These are phyloP conservation scores for Philopotamus ludificatus DNA, from an alignment of 1,140 invertebrate genomes.

Conservation along the genomic window DNA sequence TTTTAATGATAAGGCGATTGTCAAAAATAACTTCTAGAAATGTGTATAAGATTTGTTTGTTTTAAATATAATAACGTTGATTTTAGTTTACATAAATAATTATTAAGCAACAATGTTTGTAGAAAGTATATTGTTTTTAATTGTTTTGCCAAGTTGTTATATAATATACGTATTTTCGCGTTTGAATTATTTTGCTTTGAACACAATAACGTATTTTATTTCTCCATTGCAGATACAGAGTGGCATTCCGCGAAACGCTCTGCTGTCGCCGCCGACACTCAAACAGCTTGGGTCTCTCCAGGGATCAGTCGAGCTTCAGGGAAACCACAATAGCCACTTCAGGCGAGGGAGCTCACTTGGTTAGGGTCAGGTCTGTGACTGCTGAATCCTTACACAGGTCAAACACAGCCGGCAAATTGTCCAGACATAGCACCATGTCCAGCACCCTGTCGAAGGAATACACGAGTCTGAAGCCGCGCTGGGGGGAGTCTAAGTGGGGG, in stretches of 20 bases:
- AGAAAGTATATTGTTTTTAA: too few species aligned
- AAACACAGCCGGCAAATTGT: constrained; percentile 35
- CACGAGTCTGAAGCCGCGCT: constrained; percentile 19
- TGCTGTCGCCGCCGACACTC: constrained; percentile 54
- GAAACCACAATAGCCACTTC: constrained; percentile 55
- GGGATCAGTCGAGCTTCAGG: constrained; percentile 60
- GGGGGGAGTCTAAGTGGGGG: constrained; percentile 17
- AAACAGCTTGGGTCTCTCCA: constrained; percentile 49
- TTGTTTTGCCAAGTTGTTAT: too few species aligned
- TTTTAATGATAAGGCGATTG: too few species aligned
- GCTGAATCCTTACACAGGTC: constrained; percentile 45
- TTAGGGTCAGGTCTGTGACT: constrained; percentile 48
- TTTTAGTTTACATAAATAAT: too few species aligned
- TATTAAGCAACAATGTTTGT: too few species aligned
- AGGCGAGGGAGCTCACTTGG: constrained; percentile 48
- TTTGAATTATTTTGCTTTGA: neutral
- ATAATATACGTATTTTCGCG: too few species aligned
- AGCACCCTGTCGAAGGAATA: constrained; percentile 25
- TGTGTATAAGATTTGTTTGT: too few species aligned
- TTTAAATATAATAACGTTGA: too few species aligned
- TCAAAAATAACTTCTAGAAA: too few species aligned
- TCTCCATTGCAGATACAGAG: constrained; percentile 63
- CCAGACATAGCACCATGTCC: constrained; percentile 18
- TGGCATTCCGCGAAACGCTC: constrained; percentile 73
- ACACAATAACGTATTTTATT: neutral